Base-by-base conservation (phyloP, 2,888 invertebrate species). In the Parapristionchus giblindavisi region DNA sequence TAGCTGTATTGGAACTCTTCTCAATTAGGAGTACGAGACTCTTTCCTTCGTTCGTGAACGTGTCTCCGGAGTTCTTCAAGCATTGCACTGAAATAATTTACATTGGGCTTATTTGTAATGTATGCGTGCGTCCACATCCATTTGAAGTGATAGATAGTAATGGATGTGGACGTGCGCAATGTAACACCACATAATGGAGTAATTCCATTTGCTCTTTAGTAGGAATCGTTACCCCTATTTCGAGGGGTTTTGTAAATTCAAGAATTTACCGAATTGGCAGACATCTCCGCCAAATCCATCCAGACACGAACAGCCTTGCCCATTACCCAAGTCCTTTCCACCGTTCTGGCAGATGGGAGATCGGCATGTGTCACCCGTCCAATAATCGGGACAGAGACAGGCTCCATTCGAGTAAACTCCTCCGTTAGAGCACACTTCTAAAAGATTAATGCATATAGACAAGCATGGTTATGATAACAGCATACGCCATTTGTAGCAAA, bases 341-440 rank as follows among this genome's bases (percentile, higher is more conserved):
- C 40, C 27, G 54, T 70, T 51, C 70, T 71, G 70, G 27, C 70
- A 71, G 40, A 27, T n/a, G 3, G 70, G 70, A 54, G 70, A 56
- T 1, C 40, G 56, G 36, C 70, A 71, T 14, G 24, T 40, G 56
- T 48, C 70, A 1, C 70, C 70, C 3, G 54, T 38, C 56, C 54
- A 71, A 51, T 73, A 73, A 17, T 73, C 73, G 34, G 43, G n/a
- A 34, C 73, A 73, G 43, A 73, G 21, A 52, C 73, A 73, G 2
- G 40, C 60, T 29, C 73, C 73, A 24, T 73, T 60, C 36, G 60
- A 61, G 36, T 60, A 61, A 11, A 61, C 48, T 48, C 73, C 73
- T 17, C 48, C 60, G 32, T 73, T 60, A 4, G 17, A 24, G n/a
- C 73, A 73, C n/a, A 60, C 34, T 17, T 51, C 73, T 73, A 27